A percentile compares a stretch with the other conserved stretches of the same genome.
These are phyloP conservation scores for Drosophila varians DNA, from an alignment of 1,140 invertebrate species.

Conservation along the genomic window DNA sequence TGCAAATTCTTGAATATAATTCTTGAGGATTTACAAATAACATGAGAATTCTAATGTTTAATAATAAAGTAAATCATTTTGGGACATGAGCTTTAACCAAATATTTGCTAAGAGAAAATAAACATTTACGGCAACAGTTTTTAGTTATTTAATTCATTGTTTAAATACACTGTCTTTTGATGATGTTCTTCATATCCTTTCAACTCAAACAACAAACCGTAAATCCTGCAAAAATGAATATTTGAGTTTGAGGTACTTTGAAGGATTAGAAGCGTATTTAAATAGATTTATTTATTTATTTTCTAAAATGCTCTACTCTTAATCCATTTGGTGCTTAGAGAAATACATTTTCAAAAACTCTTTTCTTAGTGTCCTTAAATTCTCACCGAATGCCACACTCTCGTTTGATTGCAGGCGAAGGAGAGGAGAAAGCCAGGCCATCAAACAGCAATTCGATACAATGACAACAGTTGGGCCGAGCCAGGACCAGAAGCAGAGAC, in stretches of 20 bases:
- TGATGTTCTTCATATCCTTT: background rate
- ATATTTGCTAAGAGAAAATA: no score
- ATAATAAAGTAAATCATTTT: background rate
- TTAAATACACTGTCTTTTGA: background rate
- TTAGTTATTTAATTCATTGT: no score
- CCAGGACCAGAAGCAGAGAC: background rate
- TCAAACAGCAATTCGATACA: slow-evolving; percentile 31
- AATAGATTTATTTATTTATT: no score
- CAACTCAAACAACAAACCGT: background rate
- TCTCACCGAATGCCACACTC: slow-evolving; percentile 4
- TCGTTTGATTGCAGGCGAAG: slow-evolving; percentile 25
- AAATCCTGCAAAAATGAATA: background rate
- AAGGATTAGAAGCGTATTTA: no score
- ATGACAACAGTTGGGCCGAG: slow-evolving; percentile 31
- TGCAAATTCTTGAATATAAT: background rate
- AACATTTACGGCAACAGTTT: no score
- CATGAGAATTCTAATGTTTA: background rate
- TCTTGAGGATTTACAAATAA: background rate
- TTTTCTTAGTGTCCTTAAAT: slow-evolving; percentile 6
- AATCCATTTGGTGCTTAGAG: no score
- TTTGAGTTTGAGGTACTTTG: no score
- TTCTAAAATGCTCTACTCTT: no score
- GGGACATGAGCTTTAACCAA: no score
- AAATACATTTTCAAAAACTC: background rate
- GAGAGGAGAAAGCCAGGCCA: slow-evolving; percentile 13